A percentile compares a stretch with the other conserved stretches of the same genome.
Evolutionary conservation across 2,888 invertebrate species (phyloP).

Genomic region (Dasypolia templi): DNA sequence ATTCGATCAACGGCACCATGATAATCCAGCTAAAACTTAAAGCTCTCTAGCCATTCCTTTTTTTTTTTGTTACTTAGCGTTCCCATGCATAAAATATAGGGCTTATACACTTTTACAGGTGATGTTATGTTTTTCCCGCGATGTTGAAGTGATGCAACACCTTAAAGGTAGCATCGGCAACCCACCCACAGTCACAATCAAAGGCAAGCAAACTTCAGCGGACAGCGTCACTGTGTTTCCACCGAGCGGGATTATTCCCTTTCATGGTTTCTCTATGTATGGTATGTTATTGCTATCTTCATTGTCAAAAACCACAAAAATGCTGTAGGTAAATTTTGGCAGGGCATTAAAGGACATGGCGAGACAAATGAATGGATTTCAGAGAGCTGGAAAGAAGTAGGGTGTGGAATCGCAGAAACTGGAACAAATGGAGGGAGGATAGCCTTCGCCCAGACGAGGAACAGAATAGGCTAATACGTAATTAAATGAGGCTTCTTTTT

Average conservation of each 20-base stretch:
- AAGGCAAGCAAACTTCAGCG: slow-evolving; percentile 92
- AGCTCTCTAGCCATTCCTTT: background rate
- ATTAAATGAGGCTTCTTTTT: background rate
- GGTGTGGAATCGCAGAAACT: background rate
- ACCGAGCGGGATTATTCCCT: slow-evolving; percentile 98
- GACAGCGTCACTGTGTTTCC: slow-evolving; percentile 95
- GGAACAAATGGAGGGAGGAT: background rate
- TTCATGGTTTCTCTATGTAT: slow-evolving; percentile 99
- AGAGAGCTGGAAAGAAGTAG: background rate
- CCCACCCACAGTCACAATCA: slow-evolving; percentile 94
- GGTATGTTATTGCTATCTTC: slow-evolving; percentile 89
- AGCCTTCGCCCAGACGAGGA: background rate
- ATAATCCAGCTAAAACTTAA: background rate
- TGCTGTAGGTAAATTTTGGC: background rate
- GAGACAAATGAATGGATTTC: background rate
- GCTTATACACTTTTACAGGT: slow-evolving; percentile 86
- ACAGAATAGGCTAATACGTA: background rate
- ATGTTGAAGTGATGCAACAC: slow-evolving; percentile 94
- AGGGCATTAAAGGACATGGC: background rate
- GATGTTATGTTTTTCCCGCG: slow-evolving; percentile 97
- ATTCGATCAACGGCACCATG: background rate
- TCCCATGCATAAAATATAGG: background rate
- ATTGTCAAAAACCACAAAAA: background rate
- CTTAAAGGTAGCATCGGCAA: slow-evolving; percentile 91
- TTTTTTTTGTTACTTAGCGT: background rate